Conservation (phyloP, 2,888 invertebrate species). For the Clusia tigrina region DNA sequence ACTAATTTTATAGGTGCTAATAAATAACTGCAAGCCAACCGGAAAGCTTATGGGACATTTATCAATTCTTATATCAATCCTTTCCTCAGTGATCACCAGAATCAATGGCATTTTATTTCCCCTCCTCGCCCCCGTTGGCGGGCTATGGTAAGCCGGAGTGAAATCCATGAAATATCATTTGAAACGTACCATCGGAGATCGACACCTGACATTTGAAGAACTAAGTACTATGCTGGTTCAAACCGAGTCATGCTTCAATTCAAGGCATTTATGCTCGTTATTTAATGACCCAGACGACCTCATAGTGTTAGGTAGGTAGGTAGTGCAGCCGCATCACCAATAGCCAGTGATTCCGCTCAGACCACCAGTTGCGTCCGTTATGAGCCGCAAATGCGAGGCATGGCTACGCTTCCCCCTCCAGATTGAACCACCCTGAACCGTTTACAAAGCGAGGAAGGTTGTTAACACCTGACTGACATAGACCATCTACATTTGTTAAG, state of each 20-base stretch:
- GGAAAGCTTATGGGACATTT: not conserved
- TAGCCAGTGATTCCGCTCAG: too few relatives aligned
- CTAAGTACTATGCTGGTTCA: not conserved
- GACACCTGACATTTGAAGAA: not conserved
- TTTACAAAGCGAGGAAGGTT: too few relatives aligned
- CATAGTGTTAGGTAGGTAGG: too few relatives aligned
- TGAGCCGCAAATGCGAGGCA: too few relatives aligned
- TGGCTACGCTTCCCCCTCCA: too few relatives aligned
- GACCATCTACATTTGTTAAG: too few relatives aligned
- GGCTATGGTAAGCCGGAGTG: not conserved
- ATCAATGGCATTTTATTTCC: not conserved
- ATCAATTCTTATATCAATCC: not conserved
- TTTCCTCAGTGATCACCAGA: not conserved
- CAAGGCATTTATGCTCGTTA: not conserved
- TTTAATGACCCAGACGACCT: not conserved
- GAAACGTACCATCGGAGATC: not conserved
- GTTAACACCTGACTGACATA: too few relatives aligned
- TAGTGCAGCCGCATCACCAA: too few relatives aligned
- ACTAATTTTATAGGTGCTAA: conserved; percentile 11
- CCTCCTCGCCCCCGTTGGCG: not conserved
- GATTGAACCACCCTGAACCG: too few relatives aligned
- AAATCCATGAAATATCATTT: conserved; percentile 3
- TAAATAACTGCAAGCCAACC: not conserved
- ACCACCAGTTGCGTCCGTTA: too few relatives aligned
- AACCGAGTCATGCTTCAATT: conserved; percentile 2